Conservation (phyloP, 23 tunicate genomes). For the Trididemnum clinides region DNA sequence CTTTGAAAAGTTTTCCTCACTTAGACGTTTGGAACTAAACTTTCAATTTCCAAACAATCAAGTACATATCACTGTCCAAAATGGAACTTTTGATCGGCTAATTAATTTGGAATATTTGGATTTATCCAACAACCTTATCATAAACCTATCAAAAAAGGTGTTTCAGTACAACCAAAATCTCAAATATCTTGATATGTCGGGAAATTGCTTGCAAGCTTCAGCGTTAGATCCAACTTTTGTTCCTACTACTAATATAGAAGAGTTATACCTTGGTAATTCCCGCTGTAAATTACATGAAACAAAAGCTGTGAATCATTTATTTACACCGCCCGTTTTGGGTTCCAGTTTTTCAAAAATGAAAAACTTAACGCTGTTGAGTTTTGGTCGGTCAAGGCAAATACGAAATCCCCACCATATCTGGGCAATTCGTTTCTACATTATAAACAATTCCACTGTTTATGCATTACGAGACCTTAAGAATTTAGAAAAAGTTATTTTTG, state of each 20-base stretch:
- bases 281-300: background rate
- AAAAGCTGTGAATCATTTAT: background rate
- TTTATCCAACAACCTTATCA: background rate
- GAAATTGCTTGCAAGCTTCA: background rate
- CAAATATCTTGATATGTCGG: background rate
- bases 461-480: background rate
- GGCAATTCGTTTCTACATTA: background rate
- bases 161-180: background rate
- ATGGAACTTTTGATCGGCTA: background rate
- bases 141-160: background rate
- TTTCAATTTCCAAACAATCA: background rate
- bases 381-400: background rate
- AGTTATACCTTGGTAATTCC: background rate
- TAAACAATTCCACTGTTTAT: background rate
- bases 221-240: background rate
- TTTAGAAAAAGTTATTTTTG: background rate
- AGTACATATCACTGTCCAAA: background rate
- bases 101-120: background rate
- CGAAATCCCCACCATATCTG: background rate
- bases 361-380: background rate
- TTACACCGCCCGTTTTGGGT: background rate
- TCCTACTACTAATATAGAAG: background rate
- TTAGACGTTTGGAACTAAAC: background rate
- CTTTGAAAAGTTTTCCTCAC: background rate
- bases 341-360: background rate